These are phyloP conservation scores for Karalla daura DNA, from an alignment of 2,797 vertebrate genomes.

Conservation along the genomic window DNA sequence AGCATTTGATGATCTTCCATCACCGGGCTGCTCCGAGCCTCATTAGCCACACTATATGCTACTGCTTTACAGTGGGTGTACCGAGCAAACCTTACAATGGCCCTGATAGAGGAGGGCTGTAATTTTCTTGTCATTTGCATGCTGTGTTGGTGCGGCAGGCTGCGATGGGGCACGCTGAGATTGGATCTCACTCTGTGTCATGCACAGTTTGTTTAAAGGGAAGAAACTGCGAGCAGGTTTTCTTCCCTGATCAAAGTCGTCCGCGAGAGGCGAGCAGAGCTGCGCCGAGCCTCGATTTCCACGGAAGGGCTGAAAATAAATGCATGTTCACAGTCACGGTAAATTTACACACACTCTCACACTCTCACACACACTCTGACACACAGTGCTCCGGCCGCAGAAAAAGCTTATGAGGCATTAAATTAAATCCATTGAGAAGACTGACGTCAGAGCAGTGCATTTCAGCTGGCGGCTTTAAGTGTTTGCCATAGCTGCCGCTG, in stretches of 20 bases:
- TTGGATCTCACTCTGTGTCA: slow-evolving; percentile 44
- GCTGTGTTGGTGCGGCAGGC: slow-evolving; percentile 39
- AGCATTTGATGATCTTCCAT: slow-evolving; percentile 34
- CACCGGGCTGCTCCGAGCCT: slow-evolving; percentile 46
- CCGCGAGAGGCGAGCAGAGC: slow-evolving; percentile 30
- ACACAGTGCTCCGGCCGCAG: slow-evolving; percentile 11
- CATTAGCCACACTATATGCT: slow-evolving; percentile 48
- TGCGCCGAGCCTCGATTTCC: slow-evolving; percentile 31
- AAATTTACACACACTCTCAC: slow-evolving; percentile 61
- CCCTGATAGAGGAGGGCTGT: slow-evolving; percentile 26
- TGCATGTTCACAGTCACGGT: slow-evolving; percentile 65
- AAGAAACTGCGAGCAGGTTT: slow-evolving; percentile 42
- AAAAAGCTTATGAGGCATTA: slow-evolving; percentile 58
- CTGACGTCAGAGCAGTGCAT: slow-evolving; percentile 45
- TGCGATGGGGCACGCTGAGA: slow-evolving; percentile 29
- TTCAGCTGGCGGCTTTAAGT: slow-evolving; percentile 36
- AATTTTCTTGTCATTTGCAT: slow-evolving; percentile 52
- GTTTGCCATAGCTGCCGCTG: slow-evolving; percentile 38
- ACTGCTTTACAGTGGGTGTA: slow-evolving; percentile 17
- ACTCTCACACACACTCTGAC: too few relatives aligned
- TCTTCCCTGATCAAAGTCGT: slow-evolving; percentile 57
- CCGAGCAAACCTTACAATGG: slow-evolving; percentile 32
- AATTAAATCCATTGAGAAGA: slow-evolving; percentile 66
- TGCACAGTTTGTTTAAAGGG: slow-evolving; percentile 53
- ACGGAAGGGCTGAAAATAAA: slow-evolving; percentile 48